Base-by-base conservation (phyloP, 2,888 invertebrate genomes). In the Cheilosia grossa region DNA sequence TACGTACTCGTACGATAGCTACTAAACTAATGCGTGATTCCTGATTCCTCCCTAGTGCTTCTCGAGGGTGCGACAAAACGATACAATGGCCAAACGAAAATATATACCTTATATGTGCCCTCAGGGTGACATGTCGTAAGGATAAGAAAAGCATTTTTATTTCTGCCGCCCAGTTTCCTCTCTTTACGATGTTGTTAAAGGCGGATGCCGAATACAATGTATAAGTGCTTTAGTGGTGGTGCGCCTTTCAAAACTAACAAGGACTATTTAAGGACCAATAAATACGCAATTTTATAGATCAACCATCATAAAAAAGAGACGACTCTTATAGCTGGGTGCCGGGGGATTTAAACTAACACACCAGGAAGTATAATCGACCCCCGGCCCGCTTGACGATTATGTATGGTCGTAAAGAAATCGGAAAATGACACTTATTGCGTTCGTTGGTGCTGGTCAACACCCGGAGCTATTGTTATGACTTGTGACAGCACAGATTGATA, bases 271-370 rank as follows among this genome's bases (percentile, higher is more conserved):
- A 88, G 87, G 86, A 82, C 88, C 87, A 88, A 88, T 88, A 88
- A 88, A 88, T 88, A 87, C 87, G 87, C 88, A 87, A 88, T 88
- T 88, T 88, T 88, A 88, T 88, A 88, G 88, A 88, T 88, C 87
- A 81, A 85, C 80, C 67, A 80, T 80, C 74, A 80, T 83, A 73
- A 81, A 85, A 78, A 83, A 77, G 19, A 21, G 64, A 67, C 54
- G 67, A 73, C 73, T 63, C 64, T 73, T 49, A 64, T 67, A 72
- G 47, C 47, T 51, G 58, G 58, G 47, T 49, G 44, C 61, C 59
- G 49, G 49, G 83, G 72, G 75, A 61, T 75, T 64, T 72, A 44
- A 70, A 79, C 66, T 59, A 70, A 67, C 66, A 63, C 67, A 79
- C 78, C 54, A 61, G 72, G 67, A 80, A 66, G 67, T 66, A 72